phyloP scores from a whole-genome alignment of 2,797 vertebrate genomes.

The Calcarius lapponicus region DNA sequence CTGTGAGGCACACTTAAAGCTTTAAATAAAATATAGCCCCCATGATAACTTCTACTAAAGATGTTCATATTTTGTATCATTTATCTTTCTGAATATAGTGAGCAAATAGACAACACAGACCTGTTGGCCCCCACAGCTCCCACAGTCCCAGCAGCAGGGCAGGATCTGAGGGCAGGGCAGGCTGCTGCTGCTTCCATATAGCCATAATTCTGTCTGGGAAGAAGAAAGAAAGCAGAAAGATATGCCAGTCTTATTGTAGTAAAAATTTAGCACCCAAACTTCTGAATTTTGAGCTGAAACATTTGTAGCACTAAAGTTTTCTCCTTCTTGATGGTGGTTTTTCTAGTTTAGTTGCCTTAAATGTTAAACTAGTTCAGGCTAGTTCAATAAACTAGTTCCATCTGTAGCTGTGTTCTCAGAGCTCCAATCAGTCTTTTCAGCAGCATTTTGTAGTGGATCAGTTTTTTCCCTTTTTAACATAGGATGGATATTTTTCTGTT shows the following conservation, averaged over 20 bases:
- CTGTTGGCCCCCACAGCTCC: not conserved
- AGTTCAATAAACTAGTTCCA: not conserved
- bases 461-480: not conserved
- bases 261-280: not conserved
- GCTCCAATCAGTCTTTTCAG: not conserved
- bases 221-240: not conserved
- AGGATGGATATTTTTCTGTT: not conserved
- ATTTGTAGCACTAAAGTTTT: not conserved
- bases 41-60: not conserved
- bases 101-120: too few species aligned
- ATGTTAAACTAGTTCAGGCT: not conserved
- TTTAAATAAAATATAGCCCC: not conserved
- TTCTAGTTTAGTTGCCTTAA: not conserved
- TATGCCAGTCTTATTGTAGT: not conserved
- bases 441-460: not conserved
- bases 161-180: not conserved
- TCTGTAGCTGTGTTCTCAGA: not conserved
- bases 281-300: not conserved
- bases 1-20: not conserved
- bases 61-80: not conserved
- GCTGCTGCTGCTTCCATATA: not conserved
- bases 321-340: not conserved
- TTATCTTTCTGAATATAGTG: not conserved
- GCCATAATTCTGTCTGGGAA: accelerated
- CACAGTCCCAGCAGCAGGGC: accelerated